These are phyloP conservation scores for Limanda limanda DNA, from an alignment of 2,113 vertebrate genomes.

Conservation along the genomic window DNA sequence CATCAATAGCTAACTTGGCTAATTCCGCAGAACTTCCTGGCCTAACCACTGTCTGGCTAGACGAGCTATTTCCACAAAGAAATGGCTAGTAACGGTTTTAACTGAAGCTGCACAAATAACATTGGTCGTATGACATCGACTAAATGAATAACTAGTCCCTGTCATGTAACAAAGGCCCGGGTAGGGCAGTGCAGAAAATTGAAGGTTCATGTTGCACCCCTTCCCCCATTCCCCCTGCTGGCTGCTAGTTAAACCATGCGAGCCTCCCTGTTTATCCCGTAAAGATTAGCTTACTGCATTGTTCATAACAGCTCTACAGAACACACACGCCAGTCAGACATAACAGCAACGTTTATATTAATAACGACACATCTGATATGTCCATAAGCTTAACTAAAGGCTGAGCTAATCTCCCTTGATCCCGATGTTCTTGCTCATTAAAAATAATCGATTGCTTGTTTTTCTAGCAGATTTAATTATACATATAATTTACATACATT, in stretches of 20 bases:
- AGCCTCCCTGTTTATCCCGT: conserved; percentile 11
- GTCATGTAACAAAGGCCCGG: conserved; percentile 64
- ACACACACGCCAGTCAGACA: background rate
- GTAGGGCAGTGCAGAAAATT: conserved; percentile 54
- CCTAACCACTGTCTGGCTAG: conserved; percentile 28
- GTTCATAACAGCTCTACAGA: conserved; percentile 5
- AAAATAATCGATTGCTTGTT: background rate
- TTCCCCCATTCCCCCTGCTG: conserved; percentile 64
- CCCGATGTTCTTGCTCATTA: background rate
- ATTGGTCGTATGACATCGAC: background rate
- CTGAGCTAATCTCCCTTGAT: background rate
- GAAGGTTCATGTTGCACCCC: conserved; percentile 68
- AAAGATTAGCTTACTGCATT: background rate
- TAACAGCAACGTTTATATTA: background rate
- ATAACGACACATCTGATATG: background rate
- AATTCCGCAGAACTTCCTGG: conserved; percentile 54
- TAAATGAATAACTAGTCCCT: conserved; percentile 16
- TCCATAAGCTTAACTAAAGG: background rate
- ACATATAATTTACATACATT: background rate
- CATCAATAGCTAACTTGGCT: conserved; percentile 26
- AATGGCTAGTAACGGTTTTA: background rate
- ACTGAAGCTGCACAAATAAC: background rate
- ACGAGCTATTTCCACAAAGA: background rate
- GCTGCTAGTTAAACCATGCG: conserved; percentile 15
- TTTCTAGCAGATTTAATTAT: background rate